phyloP scores from a whole-genome alignment of 2,888 invertebrate species.

The Lochmaea crataegi region DNA sequence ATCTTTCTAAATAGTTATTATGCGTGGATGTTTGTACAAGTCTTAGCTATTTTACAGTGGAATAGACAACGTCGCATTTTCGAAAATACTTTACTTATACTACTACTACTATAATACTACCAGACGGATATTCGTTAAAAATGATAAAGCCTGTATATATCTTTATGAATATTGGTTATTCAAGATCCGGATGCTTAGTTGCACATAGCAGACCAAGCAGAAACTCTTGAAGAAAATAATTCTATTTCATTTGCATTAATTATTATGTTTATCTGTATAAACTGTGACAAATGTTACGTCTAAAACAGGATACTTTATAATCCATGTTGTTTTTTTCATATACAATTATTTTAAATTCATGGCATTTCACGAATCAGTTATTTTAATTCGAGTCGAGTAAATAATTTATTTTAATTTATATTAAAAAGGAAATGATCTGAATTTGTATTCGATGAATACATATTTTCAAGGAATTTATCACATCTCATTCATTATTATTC shows the following conservation, averaged over 20 bases:
- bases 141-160: background rate
- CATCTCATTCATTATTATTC: background rate
- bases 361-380: conserved; percentile 12
- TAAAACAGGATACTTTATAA: conserved; percentile 24
- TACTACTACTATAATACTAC: no score
- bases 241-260: conserved; percentile 21
- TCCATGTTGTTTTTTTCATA: background rate
- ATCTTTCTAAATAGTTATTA: no score
- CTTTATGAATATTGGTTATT: conserved; percentile 19
- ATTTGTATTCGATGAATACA: conserved; percentile 7
- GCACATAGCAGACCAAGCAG: conserved; percentile 29
- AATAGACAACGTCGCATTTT: no score
- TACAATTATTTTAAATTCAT: background rate
- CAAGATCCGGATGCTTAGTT: conserved; percentile 28
- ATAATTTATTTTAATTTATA: conserved; percentile 10
- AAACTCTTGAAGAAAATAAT: conserved; percentile 24
- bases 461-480: conserved; percentile 1
- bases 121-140: no score
- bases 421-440: conserved; percentile 17
- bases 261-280: conserved; percentile 21
- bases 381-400: background rate
- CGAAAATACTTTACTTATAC: no score
- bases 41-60: no score
- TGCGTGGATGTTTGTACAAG: no score
- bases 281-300: conserved; percentile 4